Base-by-base conservation (phyloP, 64 coral and sea anemone species). In the Anthopleura sola region DNA sequence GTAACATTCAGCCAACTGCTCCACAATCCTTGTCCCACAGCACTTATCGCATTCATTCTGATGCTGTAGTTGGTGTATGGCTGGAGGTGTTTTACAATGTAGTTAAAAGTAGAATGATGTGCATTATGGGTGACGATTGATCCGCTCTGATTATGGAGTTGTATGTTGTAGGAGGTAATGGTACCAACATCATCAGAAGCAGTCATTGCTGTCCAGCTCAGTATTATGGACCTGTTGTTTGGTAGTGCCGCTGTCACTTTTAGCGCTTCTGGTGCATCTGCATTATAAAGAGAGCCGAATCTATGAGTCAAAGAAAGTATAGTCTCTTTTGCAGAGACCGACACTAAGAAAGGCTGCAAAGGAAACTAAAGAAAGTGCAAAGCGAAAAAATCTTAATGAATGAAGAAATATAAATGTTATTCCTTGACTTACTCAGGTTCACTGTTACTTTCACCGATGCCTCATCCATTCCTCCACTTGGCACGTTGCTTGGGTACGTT, bases 31-130 rank as follows among this genome's bases (percentile, higher is more conserved):
- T 6, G 6, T 1, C 86, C 86, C 3, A 87, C 75, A 14, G 37
- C 23, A 80, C 86, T 87, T 5, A 38, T 60, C 2, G 85, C 85
- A 13, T 37, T 87, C 68, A 87, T 57, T 0, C 3, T 78, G n/a
- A 57, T 23, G 15, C 11, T 79, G 50, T 80, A 87, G 75, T 5
- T 13, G 20, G 75, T 80, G 49, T 64, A 87, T 37, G 75, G 85
- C 15, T 86, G 36, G 7, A 86, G 66, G 20, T 55, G 3, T 19
- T 49, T 1, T 0, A 86, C 20, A 3, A 13, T 1, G 19, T 75
- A 54, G 36, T 20, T 51, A 3, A 9, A 11, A 24, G 32, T 4
- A 29, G 18, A 16, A 50, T 36, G 17, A 33, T 31, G 3, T 15
- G 75, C 44, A 6, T 0, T 17, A 13, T 56, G 28, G 23, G 37